Evolutionary conservation across 2,113 vertebrate genomes (phyloP).

Genomic region (Otocyon megalotis): DNA sequence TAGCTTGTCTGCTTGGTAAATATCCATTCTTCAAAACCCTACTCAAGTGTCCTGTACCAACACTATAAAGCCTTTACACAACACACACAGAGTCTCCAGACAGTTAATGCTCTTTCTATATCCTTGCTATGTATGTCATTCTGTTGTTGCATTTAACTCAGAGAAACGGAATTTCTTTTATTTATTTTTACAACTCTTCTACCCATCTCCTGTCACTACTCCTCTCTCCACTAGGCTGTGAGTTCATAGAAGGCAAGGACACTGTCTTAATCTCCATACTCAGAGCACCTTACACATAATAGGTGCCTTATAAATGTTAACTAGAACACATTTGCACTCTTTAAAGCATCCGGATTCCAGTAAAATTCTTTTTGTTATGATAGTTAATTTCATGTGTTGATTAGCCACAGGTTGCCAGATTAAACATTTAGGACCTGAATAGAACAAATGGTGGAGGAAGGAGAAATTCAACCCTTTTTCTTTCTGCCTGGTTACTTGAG

Average conservation of each 20-base stretch:
- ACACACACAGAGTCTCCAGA: not conserved
- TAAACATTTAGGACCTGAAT: not conserved
- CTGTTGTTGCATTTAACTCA: not conserved
- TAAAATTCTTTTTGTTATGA: not conserved
- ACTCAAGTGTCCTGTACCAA: not conserved
- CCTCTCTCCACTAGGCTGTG: not conserved
- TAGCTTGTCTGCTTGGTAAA: not conserved
- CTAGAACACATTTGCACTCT: not conserved
- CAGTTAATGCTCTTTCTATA: not conserved
- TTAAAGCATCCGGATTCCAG: not conserved
- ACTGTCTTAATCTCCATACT: not conserved
- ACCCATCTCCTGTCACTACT: not conserved
- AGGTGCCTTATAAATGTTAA: not conserved
- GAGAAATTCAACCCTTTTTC: not conserved
- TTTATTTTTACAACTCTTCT: not conserved
- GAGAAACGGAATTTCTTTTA: not conserved
- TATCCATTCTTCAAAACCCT: not conserved
- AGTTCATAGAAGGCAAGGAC: not conserved
- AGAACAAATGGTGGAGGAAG: not conserved
- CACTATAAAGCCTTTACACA: not conserved
- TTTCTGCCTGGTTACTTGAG: not conserved
- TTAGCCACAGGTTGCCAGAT: not conserved
- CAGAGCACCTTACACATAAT: not conserved
- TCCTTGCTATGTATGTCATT: not conserved
- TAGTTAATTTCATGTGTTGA: not conserved